A percentile compares a stretch with the other conserved stretches of the same genome.
Evolutionary conservation across 2,888 invertebrate genomes (phyloP).

Genomic region (Zhengitettix transpicula): DNA sequence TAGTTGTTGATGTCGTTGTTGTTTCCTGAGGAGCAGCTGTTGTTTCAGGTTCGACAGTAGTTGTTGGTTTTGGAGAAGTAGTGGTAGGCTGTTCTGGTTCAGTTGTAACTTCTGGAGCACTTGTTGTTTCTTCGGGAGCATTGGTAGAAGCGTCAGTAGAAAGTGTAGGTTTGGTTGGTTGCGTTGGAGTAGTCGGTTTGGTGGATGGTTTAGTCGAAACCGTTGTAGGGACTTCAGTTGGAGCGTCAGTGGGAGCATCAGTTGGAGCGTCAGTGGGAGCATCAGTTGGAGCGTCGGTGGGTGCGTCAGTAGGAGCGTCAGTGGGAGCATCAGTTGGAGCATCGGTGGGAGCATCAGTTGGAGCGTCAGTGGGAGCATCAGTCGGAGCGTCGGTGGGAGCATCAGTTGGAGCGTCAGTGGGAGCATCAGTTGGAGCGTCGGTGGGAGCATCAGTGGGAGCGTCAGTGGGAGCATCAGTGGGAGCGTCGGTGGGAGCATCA

Average conservation of each 20-base stretch:
- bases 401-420: background rate
- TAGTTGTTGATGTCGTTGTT: too few species aligned
- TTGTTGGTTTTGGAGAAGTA: too few species aligned
- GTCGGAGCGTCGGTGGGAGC: background rate
- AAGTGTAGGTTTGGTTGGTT: background rate
- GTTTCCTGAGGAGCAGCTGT: too few species aligned
- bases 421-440: background rate
- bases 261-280: background rate
- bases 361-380: background rate
- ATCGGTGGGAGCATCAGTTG: background rate
- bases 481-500: background rate
- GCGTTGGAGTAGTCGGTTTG: background rate
- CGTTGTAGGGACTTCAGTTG: background rate
- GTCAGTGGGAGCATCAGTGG: too few species aligned
- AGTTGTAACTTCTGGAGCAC: too few species aligned
- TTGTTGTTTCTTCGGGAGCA: too few species aligned
- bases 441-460: too few species aligned
- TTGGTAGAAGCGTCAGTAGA: background rate
- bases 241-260: background rate
- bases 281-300: background rate
- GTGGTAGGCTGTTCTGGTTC: too few species aligned
- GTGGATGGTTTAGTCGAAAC: background rate
- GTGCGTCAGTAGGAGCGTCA: background rate
- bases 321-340: background rate
- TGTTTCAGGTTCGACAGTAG: too few species aligned